These are phyloP conservation scores for Seriola aureovittata DNA, from an alignment of 2,113 vertebrate species.

Conservation along the genomic window DNA sequence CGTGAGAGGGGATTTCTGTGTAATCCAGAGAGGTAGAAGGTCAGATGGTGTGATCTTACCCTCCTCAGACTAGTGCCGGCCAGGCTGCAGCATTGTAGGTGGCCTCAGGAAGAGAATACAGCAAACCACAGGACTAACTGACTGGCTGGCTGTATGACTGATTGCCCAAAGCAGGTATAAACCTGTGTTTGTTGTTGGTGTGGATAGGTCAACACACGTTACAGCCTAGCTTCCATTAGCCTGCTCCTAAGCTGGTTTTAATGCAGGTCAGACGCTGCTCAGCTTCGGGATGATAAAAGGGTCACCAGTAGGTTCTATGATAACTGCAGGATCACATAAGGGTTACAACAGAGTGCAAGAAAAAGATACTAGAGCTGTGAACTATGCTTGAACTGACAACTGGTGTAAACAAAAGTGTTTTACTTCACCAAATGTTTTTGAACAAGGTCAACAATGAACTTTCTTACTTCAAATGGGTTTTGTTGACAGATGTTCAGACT, in stretches of 20 bases:
- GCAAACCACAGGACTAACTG: slow-evolving; percentile 9
- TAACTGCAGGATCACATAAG: neutral
- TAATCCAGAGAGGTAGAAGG: slow-evolving; percentile 59
- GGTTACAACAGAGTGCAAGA: neutral
- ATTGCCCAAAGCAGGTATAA: slow-evolving; percentile 36
- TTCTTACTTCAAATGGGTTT: neutral
- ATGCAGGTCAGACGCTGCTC: slow-evolving; percentile 1
- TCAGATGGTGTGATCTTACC: slow-evolving; percentile 54
- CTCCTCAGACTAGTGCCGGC: slow-evolving; percentile 37
- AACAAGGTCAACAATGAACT: neutral
- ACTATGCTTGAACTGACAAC: neutral
- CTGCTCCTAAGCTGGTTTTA: slow-evolving; percentile 13
- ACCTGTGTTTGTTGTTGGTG: slow-evolving; percentile 42
- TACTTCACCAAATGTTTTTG: neutral
- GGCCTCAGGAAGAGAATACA: slow-evolving; percentile 52
- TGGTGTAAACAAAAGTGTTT: neutral
- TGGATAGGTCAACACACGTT: slow-evolving; percentile 33
- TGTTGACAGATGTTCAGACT: neutral
- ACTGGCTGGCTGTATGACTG: slow-evolving; percentile 33
- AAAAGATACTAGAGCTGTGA: neutral
- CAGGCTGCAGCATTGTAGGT: slow-evolving; percentile 50
- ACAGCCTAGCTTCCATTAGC: neutral
- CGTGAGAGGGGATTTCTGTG: slow-evolving; percentile 39
- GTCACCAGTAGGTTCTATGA: neutral
- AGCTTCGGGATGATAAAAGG: neutral